Base-by-base conservation (phyloP, 1,140 invertebrate species). In the Tribolium castaneum region DNA sequence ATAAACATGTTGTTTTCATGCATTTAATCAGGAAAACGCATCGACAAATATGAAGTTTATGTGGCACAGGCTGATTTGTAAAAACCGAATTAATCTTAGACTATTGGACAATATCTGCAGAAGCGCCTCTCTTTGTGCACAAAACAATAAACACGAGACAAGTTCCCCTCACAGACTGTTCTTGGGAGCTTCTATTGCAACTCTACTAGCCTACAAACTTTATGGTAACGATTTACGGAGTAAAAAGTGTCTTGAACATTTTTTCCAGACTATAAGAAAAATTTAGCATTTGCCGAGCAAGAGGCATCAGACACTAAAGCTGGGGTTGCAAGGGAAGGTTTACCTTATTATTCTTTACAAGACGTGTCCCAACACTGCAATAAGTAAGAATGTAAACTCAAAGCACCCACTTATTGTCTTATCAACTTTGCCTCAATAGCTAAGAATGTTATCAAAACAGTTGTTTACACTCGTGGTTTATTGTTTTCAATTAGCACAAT, bases 151-250 rank as follows among this genome's bases (percentile, higher is more conserved):
- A 30, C 39, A 45, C 9, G 39, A 45, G n/a, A 45, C 9, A 6
- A 45, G 0, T 45, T 45, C n/a, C 39, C 6, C 25, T 5, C 25
- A 30, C 4, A 30, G 25, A 2, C 39, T 70, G 3, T 12, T 49
- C 1, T 13, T 78, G 35, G 39, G 66, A 1, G 35, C 77, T 9
- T 25, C 45, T 30, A 9, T 72, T 39, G 14, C 51, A n/a, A 45
- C 35, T 16, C 50, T 51, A 10, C 9, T 74, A 35, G 35, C 72
- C 5, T 75, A 75, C 30, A 75, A 74, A 56, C 9, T 75, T 5
- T 54, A 78, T 49, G 77, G 72, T 78, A 75, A 75, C 71, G 14
- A 30, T 30, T 30, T 30, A 30, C 25, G 5, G 1, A 30, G 3
- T 30, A 30, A 30, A 30, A 0, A 2, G 4, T 30, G 3, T 30